phyloP scores from a whole-genome alignment of 1,140 invertebrate genomes.

The Trachelipus rathkii region DNA sequence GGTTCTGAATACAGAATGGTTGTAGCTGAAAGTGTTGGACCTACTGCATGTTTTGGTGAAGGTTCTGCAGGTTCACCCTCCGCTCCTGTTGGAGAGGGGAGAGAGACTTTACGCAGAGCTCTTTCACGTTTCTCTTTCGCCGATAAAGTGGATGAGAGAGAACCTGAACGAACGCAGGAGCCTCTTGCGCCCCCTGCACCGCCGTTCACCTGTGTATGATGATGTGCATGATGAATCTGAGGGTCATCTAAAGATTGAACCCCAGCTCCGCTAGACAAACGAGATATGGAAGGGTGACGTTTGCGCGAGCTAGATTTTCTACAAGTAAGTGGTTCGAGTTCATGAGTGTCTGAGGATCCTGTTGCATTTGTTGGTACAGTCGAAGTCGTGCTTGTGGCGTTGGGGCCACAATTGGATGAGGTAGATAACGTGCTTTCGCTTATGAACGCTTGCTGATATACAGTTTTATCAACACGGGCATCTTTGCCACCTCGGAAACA shows the following conservation, averaged over 20 bases:
- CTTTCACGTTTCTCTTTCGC: not conserved
- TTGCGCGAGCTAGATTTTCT: not conserved
- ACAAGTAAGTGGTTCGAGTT: conserved; percentile 52
- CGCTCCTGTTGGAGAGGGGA: not conserved
- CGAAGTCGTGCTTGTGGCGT: conserved; percentile 43
- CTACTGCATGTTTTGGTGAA: not conserved
- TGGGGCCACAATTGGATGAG: conserved; percentile 50
- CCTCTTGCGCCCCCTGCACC: not conserved
- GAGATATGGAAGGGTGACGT: not conserved
- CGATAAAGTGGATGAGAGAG: not conserved
- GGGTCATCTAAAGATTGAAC: not conserved
- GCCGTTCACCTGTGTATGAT: not conserved
- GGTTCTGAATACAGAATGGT: not conserved
- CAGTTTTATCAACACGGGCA: conserved; percentile 53
- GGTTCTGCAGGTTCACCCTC: not conserved
- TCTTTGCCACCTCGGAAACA: conserved; percentile 46
- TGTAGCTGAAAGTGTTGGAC: not conserved
- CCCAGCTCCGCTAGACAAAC: not conserved
- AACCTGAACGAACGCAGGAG: not conserved
- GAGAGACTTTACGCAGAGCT: not conserved
- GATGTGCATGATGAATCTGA: not conserved
- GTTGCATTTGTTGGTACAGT: conserved; percentile 22
- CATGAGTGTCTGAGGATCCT: conserved; percentile 51
- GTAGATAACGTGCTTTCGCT: conserved; percentile 55
- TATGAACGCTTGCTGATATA: conserved; percentile 51